These are phyloP conservation scores for Eledone cirrhosa DNA, from an alignment of 2,888 invertebrate genomes.

Conservation along the genomic window DNA sequence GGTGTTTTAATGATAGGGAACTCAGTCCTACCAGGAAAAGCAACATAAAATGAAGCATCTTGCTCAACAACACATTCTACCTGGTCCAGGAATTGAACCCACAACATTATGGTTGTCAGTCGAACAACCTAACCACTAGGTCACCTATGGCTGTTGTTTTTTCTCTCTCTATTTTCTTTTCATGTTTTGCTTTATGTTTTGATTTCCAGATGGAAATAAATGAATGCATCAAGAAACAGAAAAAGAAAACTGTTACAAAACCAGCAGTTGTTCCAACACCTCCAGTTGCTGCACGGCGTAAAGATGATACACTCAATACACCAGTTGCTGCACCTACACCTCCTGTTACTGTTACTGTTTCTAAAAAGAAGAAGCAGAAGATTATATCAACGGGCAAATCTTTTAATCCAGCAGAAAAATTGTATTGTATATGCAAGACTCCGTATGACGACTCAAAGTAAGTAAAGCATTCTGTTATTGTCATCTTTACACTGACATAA, in stretches of 20 bases:
- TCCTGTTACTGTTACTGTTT: constrained; percentile 27
- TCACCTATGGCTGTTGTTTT: too few species aligned
- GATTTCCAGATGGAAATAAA: constrained; percentile 50
- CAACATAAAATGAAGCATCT: too few species aligned
- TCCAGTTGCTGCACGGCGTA: constrained; percentile 30
- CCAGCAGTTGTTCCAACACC: constrained; percentile 24
- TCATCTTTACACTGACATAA: too few species aligned
- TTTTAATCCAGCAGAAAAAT: constrained; percentile 55
- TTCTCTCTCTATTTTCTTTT: too few species aligned
- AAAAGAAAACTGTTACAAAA: constrained; percentile 33
- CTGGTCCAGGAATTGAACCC: too few species aligned
- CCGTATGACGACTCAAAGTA: constrained; percentile 95
- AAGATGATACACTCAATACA: constrained; percentile 30
- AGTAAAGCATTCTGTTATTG: constrained; percentile 53
- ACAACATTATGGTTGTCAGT: too few species aligned
- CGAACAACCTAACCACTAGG: too few species aligned
- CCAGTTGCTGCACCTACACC: constrained; percentile 13
- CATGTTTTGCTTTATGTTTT: constrained; percentile 1
- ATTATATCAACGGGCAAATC: constrained; percentile 56
- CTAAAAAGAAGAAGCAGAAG: constrained; percentile 59
- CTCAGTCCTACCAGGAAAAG: too few species aligned
- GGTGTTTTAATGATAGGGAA: too few species aligned
- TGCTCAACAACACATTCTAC: too few species aligned
- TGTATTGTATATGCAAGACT: constrained; percentile 90
- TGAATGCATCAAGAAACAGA: constrained; percentile 45